Conservation (phyloP, 2,113 vertebrate species). For the Sitta europaea region DNA sequence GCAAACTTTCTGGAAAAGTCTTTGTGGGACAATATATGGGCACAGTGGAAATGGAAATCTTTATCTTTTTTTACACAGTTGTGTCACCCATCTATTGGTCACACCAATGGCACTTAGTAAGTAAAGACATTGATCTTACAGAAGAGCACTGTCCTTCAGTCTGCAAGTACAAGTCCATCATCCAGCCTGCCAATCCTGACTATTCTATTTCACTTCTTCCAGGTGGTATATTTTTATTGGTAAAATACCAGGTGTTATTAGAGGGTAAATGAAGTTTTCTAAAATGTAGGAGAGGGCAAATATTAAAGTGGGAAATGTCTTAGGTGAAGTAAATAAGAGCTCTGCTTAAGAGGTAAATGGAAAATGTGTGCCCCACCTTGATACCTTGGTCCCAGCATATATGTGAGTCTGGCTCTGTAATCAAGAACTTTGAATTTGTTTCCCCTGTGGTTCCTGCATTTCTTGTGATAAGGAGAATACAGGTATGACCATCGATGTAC, state of each 20-base stretch:
- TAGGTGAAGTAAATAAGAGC: not conserved
- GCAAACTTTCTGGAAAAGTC: not conserved
- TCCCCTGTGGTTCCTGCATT: not conserved
- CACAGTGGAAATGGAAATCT: not conserved
- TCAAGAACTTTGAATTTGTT: not conserved
- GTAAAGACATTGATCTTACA: not conserved
- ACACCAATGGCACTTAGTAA: not conserved
- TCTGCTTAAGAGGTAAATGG: not conserved
- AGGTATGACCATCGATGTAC: fast-evolving
- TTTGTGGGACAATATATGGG: not conserved
- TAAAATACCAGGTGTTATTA: not conserved
- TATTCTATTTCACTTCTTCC: not conserved
- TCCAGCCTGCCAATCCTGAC: not conserved
- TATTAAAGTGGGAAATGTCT: not conserved
- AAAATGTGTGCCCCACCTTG: not conserved
- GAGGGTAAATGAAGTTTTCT: not conserved
- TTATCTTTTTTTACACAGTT: not conserved
- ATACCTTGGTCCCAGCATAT: not conserved
- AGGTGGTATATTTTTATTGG: not conserved
- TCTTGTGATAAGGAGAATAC: not conserved
- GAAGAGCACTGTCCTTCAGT: not conserved
- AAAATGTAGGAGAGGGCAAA: not conserved
- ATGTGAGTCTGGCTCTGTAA: not conserved
- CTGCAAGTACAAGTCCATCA: not conserved
- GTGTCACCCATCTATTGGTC: not conserved